Base-by-base conservation (phyloP, 37 sponge, comb jelly and placozoan genomes). In the Theonella swinhoei region DNA sequence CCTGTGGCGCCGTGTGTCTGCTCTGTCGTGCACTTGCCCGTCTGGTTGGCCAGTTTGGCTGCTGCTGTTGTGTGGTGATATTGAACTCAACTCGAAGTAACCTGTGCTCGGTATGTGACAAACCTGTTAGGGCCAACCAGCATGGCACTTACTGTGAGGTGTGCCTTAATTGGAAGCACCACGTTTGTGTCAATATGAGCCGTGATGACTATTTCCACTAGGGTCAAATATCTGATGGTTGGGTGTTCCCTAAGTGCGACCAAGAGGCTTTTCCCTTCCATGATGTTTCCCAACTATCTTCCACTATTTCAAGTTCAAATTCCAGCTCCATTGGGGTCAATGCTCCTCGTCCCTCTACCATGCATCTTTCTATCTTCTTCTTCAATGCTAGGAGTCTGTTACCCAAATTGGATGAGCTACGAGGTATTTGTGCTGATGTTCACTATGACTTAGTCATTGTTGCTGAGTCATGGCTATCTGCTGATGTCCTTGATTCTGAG, bases 301-400 rank as follows among this genome's bases (percentile, higher is more conserved):
- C n/a, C n/a, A n/a, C n/a, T n/a, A n/a, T n/a, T n/a, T n/a, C n/a
- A n/a, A n/a, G n/a, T n/a, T n/a, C n/a, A n/a, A n/a, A n/a, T n/a
- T n/a, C n/a, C n/a, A n/a, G n/a, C n/a, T n/a, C n/a, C n/a, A n/a
- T n/a, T n/a, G n/a, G n/a, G n/a, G n/a, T n/a, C n/a, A n/a, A n/a
- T n/a, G n/a, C n/a, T n/a, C n/a, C n/a, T n/a, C n/a, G n/a, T n/a
- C n/a, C 9, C 64, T 63, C 64, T 9, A n/a, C n/a, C n/a, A n/a
- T n/a, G n/a, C 64, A 9, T 63, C 34, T 70, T 70, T 36, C 33
- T 14, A 70, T 70, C 32, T 70, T 70, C 34, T 70, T 23, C 71
- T 70, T 70, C 71, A 70, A 70, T 70, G 71, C 71, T 30, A 24
- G 71, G 32, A 70, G 71, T 14, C 36, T n/a, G n/a, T n/a, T n/a